Conservation (phyloP, 1,140 invertebrate genomes). For the Drosophila repletoides region DNA sequence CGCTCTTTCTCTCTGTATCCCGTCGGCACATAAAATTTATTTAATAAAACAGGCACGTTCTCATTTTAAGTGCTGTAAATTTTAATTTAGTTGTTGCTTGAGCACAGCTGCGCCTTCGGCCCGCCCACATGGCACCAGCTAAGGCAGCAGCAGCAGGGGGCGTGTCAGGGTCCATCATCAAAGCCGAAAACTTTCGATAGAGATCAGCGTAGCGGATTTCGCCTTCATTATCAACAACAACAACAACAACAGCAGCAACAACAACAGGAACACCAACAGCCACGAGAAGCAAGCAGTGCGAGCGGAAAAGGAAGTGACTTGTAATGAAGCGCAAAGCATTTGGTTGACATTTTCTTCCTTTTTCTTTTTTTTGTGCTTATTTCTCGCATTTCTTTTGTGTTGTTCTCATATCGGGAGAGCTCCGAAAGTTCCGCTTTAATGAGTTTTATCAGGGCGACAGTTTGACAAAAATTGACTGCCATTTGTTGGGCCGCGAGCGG, state of each 20-base stretch:
- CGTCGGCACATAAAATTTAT: slow-evolving; percentile 63
- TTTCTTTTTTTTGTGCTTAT: slow-evolving; percentile 23
- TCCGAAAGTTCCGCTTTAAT: slow-evolving; percentile 68
- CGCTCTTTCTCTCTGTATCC: neutral
- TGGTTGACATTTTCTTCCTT: slow-evolving; percentile 45
- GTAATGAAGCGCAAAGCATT: slow-evolving; percentile 65
- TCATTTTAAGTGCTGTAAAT: slow-evolving; percentile 79
- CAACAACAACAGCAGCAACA: slow-evolving; percentile 17
- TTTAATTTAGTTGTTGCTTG: slow-evolving; percentile 78
- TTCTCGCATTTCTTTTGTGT: neutral
- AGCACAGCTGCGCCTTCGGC: slow-evolving; percentile 56
- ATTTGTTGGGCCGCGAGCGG: slow-evolving; percentile 59
- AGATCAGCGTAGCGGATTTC: slow-evolving; percentile 60
- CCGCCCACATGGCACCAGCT: slow-evolving; percentile 13
- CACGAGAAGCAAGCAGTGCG: too few relatives aligned
- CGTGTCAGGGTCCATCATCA: slow-evolving; percentile 52
- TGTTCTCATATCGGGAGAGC: slow-evolving; percentile 41
- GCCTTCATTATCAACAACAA: slow-evolving; percentile 58
- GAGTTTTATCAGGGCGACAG: slow-evolving; percentile 69
- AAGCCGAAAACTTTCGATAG: slow-evolving; percentile 71
- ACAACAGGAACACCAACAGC: too few relatives aligned
- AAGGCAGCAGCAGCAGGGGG: neutral
- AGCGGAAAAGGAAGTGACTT: slow-evolving; percentile 61
- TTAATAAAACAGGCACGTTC: slow-evolving; percentile 79
- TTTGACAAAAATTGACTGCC: slow-evolving; percentile 63